Conservation (phyloP, 2,888 invertebrate genomes). For the Drosophila silvestris region DNA sequence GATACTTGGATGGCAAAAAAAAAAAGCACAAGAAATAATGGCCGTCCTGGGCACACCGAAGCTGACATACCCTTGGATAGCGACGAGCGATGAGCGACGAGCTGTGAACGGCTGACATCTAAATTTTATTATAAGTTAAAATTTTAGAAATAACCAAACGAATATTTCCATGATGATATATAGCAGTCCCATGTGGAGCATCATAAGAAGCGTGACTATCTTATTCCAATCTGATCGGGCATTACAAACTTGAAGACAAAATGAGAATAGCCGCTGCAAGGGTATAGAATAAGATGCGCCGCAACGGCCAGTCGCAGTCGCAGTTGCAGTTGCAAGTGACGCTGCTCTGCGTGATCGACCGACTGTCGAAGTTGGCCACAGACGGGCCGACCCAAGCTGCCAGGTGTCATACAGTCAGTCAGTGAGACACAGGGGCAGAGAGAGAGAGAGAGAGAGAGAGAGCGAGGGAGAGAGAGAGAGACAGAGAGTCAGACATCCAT, state of each 20-base stretch:
- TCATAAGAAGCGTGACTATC: background rate
- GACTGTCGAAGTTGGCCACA: slow-evolving; percentile 72
- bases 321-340: slow-evolving; percentile 3
- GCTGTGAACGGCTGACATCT: background rate
- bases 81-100: background rate
- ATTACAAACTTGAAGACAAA: background rate
- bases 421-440: slow-evolving; percentile 12
- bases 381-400: slow-evolving; percentile 41
- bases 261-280: background rate
- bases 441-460: slow-evolving; percentile 1
- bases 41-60: background rate
- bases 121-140: background rate
- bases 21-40: background rate
- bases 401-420: slow-evolving; percentile 42
- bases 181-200: background rate
- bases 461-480: slow-evolving; percentile 4
- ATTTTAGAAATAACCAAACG: background rate
- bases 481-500: slow-evolving; percentile 43
- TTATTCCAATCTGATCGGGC: background rate
- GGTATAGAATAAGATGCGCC: slow-evolving; percentile 45
- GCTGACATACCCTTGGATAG: background rate
- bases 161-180: background rate
- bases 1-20: slow-evolving; percentile 45
- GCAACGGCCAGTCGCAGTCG: slow-evolving; percentile 17
- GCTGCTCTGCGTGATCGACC: slow-evolving; percentile 74